These are phyloP conservation scores for Ptiloglossa arizonensis DNA, from an alignment of 1,140 invertebrate genomes.

Conservation along the genomic window DNA sequence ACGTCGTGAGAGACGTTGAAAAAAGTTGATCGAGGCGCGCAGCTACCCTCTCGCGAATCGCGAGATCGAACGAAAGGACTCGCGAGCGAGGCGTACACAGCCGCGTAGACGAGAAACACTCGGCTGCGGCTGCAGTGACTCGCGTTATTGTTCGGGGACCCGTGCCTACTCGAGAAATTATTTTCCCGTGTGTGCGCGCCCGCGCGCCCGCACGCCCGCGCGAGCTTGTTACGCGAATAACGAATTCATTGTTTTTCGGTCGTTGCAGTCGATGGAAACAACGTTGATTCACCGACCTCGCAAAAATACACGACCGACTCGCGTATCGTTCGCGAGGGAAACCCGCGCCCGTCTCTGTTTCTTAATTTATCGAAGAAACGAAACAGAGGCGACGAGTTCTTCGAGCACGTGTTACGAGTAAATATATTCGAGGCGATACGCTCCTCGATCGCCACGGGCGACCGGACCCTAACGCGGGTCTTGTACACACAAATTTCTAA, in stretches of 20 bases:
- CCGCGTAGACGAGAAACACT: neutral
- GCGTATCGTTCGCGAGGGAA: too few species aligned
- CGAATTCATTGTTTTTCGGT: neutral
- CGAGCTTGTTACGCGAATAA: neutral
- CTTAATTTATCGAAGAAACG: too few species aligned
- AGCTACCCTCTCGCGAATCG: slow-evolving; percentile 2
- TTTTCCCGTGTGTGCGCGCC: neutral
- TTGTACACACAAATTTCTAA: slow-evolving; percentile 9
- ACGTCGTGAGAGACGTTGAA: neutral
- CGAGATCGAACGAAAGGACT: slow-evolving; percentile 18
- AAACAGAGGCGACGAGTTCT: too few species aligned
- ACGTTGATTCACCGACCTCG: too few species aligned
- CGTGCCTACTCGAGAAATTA: neutral
- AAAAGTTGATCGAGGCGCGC: neutral
- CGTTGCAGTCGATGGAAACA: neutral
- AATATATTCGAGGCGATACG: neutral
- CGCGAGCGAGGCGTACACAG: slow-evolving; percentile 6
- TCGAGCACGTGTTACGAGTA: too few species aligned
- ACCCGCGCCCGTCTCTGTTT: too few species aligned
- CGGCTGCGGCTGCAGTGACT: slow-evolving; percentile 7
- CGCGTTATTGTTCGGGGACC: too few species aligned
- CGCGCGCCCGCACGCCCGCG: too few species aligned
- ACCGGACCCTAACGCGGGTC: neutral
- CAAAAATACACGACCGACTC: too few species aligned
- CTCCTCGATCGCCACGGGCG: neutral